A percentile compares a stretch with the other conserved stretches of the same genome.
Evolutionary conservation across 2,113 vertebrate species (phyloP).

Genomic region (Leptosomus discolor): DNA sequence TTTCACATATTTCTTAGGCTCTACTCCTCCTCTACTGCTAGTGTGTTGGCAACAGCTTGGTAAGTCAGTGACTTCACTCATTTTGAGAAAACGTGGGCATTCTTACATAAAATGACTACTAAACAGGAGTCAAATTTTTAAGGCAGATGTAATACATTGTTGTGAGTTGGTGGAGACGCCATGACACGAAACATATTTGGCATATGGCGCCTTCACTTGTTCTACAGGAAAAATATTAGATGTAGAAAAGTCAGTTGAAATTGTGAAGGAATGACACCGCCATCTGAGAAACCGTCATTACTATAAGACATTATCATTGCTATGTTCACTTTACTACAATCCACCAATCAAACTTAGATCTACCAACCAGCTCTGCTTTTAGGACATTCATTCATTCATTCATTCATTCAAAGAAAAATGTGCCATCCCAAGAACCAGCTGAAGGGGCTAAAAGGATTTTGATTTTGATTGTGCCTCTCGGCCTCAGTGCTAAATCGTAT

Average conservation of each 20-base stretch:
- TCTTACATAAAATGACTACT: neutral
- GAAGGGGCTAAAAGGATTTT: neutral
- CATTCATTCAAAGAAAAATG: neutral
- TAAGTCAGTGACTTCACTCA: neutral
- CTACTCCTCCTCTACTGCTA: neutral
- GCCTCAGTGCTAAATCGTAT: neutral
- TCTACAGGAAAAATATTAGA: constrained; percentile 18
- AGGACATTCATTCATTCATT: neutral
- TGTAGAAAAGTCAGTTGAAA: constrained; percentile 1
- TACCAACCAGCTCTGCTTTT: neutral
- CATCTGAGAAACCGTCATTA: constrained; percentile 11
- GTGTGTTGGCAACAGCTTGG: neutral
- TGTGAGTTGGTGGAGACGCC: neutral
- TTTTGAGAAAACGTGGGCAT: neutral
- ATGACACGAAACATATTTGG: neutral
- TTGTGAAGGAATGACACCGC: neutral
- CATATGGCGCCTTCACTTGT: neutral
- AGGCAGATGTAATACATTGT: neutral
- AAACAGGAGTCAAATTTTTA: neutral
- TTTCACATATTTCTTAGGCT: neutral
- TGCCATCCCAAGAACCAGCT: neutral
- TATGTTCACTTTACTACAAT: neutral
- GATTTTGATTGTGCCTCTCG: neutral
- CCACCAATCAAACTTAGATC: neutral
- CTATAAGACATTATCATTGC: neutral